These are phyloP conservation scores for Chrysolina haemoptera DNA, from an alignment of 2,888 invertebrate species.

Conservation along the genomic window DNA sequence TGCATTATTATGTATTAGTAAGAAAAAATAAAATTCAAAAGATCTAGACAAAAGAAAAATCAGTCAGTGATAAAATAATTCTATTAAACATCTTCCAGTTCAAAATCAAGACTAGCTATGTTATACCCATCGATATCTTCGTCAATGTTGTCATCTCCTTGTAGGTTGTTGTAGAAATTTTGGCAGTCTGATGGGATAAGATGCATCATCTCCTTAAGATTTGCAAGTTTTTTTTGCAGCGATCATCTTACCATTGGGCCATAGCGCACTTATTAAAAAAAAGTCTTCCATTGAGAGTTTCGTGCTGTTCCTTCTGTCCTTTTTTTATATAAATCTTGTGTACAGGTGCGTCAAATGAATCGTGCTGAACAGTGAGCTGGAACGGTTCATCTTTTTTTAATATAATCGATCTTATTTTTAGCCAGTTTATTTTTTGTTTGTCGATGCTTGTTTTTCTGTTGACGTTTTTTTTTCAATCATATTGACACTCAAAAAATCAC, in stretches of 20 bases:
- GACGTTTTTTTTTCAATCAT: slow-evolving; percentile 5
- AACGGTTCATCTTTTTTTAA: no score
- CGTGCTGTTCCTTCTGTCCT: no score
- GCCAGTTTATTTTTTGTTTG: no score
- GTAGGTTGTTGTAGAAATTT: no score
- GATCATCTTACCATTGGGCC: slow-evolving; percentile 6
- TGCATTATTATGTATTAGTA: neutral
- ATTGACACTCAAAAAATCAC: slow-evolving; percentile 4
- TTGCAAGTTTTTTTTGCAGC: slow-evolving; percentile 11
- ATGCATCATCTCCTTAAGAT: slow-evolving; percentile 8
- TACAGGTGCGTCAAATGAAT: no score
- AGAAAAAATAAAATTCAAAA: neutral
- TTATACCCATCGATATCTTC: slow-evolving; percentile 4
- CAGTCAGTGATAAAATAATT: slow-evolving; percentile 1
- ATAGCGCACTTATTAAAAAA: neutral
- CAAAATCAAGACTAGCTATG: slow-evolving; percentile 7
- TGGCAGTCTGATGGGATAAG: neutral
- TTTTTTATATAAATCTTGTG: no score
- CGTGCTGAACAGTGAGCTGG: no score
- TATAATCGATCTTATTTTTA: no score
- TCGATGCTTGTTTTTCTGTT: no score
- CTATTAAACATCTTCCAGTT: neutral
- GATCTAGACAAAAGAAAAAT: neutral
- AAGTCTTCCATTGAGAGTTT: no score
- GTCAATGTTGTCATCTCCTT: neutral